Base-by-base conservation (phyloP, 2,797 vertebrate genomes). In the Crenichthys baileyi region DNA sequence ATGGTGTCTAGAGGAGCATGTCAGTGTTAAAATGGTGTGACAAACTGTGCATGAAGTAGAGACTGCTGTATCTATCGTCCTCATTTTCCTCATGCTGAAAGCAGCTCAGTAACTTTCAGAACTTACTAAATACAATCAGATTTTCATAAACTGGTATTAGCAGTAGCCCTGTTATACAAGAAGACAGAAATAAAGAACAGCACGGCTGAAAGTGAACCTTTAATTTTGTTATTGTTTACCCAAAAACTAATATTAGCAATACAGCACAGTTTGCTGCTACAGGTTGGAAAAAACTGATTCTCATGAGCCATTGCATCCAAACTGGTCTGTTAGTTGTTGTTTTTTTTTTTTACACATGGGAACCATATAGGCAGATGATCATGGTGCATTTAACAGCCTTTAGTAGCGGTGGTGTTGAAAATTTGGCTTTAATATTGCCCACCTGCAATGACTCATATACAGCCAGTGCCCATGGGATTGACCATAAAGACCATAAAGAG, bases 1-100 rank as follows among this genome's bases (percentile, higher is more conserved):
- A 60, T 48, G 24, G 78, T 46, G 68, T 60, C 76, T 65, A 26
- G 72, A 79, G 51, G 61, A 83, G 78, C 44, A 70, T 26, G 44
- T 46, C 13, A n/a, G n/a, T 48, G 67, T 24, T 48, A 48, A 70
- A 26, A 70, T 26, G n/a, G 13, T 24, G 2, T 70, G 22, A 12
- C 24, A 46, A 7, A 15, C n/a, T 70, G 41, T 16, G 24, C 6
- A 8, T 24, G 46, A 70, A 70, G 67, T 15, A 70, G 2, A 24
- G 67, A 70, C 41, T 12, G 67, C 41, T 70, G 13, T 13, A 44
- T 24, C 39, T 41, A 24, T 22, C 2, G 20, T n/a, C 65, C 24
- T n/a, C 0, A 1, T 44, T 70, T 12, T 46, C 39, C 67, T 70
- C 67, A 44, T 24, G 22, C 65, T 68, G 36, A 68, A 68, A 68